Conservation (phyloP, 2,797 vertebrate species). For the Chlorospingus flavigularis region DNA sequence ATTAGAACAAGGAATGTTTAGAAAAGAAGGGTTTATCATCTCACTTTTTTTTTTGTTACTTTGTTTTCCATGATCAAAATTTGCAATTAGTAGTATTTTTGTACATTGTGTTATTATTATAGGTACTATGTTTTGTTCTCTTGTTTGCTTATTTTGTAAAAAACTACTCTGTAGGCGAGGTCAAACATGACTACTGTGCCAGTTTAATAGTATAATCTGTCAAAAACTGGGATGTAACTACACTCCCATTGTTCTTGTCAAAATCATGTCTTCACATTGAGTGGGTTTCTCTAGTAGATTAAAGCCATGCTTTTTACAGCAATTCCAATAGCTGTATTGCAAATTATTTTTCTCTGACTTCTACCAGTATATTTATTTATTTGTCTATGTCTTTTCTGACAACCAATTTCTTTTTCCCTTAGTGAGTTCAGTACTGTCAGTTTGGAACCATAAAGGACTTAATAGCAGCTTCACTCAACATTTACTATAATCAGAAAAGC, state of each 20-base stretch:
- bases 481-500: background rate
- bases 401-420: background rate
- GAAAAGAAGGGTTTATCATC: background rate
- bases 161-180: background rate
- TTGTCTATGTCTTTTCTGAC: background rate
- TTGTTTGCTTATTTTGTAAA: background rate
- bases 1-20: background rate
- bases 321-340: background rate
- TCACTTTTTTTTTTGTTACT: background rate
- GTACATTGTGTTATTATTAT: background rate
- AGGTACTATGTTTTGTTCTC: background rate
- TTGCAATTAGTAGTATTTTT: background rate
- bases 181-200: background rate
- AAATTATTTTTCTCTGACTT: background rate
- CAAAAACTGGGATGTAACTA: background rate
- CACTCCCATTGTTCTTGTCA: background rate
- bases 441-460: background rate
- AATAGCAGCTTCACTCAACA: background rate
- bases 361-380: constrained; percentile 8
- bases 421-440: background rate
- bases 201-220: background rate
- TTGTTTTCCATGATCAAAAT: background rate
- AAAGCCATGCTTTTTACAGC: background rate
- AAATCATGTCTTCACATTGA: background rate
- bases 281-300: background rate